These are phyloP conservation scores for Enteromius mattozi DNA, from an alignment of 2,797 vertebrate species.

Conservation along the genomic window DNA sequence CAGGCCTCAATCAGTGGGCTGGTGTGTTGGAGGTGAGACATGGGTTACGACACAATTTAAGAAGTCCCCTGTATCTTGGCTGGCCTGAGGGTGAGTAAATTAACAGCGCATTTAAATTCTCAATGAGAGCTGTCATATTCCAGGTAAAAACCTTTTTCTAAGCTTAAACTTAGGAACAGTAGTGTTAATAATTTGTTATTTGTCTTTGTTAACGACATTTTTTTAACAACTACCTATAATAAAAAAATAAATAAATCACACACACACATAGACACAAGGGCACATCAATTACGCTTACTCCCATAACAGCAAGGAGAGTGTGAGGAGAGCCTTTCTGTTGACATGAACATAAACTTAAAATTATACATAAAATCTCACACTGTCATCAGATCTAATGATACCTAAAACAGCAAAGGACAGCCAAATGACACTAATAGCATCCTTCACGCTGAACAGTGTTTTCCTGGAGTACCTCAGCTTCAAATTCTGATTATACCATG, in stretches of 20 bases:
- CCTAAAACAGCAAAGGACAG: neutral
- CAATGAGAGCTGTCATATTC: neutral
- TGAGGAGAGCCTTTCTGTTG: neutral
- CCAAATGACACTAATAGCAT: conserved; percentile 2
- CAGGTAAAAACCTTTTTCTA: neutral
- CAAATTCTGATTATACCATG: neutral
- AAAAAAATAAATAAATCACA: neutral
- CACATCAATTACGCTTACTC: neutral
- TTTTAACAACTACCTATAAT: neutral
- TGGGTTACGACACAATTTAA: too few species aligned
- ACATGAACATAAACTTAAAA: neutral
- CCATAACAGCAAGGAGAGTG: neutral
- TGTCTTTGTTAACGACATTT: neutral
- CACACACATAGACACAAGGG: neutral
- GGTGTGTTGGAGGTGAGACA: neutral
- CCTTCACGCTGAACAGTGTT: neutral
- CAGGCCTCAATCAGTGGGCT: conserved; percentile 35
- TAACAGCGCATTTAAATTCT: neutral
- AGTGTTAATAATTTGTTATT: neutral
- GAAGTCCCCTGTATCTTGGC: too few species aligned
- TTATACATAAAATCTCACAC: neutral
- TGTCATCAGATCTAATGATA: neutral
- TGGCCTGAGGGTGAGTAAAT: too few species aligned
- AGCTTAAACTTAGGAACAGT: neutral
- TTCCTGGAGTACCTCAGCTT: neutral